phyloP scores from a whole-genome alignment of 2,113 vertebrate species.

The Urocitellus parryii region DNA sequence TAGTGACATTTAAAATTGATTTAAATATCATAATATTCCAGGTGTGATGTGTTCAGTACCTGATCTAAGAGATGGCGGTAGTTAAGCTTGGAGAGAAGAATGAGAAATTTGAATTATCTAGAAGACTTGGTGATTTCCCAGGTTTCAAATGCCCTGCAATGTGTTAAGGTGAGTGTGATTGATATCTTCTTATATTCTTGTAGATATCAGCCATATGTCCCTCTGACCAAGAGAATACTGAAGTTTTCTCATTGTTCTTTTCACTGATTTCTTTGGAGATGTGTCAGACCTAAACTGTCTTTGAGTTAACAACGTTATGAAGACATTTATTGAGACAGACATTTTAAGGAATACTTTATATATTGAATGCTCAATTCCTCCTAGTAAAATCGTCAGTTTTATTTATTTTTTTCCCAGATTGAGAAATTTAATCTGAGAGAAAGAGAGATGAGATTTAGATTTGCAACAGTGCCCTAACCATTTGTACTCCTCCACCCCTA shows the following conservation, averaged over 20 bases:
- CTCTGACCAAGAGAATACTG: background rate
- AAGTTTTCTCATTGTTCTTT: background rate
- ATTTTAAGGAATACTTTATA: slow-evolving; percentile 1
- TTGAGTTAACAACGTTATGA: background rate
- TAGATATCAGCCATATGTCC: background rate
- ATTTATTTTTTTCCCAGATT: background rate
- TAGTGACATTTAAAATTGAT: too few relatives aligned
- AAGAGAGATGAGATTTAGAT: background rate
- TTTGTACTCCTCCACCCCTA: rapidly evolving
- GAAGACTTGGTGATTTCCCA: background rate
- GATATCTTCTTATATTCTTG: background rate
- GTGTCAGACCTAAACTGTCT: background rate
- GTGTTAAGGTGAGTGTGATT: background rate
- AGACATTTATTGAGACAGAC: background rate
- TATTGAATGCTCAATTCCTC: background rate
- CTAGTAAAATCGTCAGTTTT: background rate
- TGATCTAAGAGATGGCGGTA: background rate
- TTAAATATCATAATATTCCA: background rate
- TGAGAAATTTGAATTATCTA: background rate
- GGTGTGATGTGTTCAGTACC: background rate
- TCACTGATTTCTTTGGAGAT: background rate
- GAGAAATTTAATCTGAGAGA: background rate
- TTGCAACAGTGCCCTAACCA: background rate
- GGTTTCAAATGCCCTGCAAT: background rate
- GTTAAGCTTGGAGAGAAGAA: background rate